Evolutionary conservation across 2,113 vertebrate species (phyloP).

Genomic region (Symphodus melops): DNA sequence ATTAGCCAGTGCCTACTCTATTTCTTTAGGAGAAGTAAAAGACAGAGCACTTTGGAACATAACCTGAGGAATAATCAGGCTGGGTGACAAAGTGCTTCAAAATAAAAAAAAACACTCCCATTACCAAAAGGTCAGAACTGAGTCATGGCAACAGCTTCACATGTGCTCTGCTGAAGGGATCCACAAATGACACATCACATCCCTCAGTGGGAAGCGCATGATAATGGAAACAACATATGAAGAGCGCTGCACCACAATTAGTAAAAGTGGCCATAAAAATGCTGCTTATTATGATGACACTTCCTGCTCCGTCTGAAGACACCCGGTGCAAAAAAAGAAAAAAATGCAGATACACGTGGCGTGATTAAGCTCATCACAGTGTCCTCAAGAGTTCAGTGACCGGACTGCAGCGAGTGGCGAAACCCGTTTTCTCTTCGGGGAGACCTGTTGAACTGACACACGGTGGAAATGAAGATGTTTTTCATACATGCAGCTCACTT

Average conservation of each 20-base stretch:
- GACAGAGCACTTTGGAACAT: conserved; percentile 2
- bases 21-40: conserved; percentile 12
- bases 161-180: conserved; percentile 1
- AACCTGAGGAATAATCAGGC: conserved; percentile 16
- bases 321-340: too few species aligned
- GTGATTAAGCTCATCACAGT: too few species aligned
- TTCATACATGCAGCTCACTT: too few species aligned
- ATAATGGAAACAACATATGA: conserved; percentile 3
- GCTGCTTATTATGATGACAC: neutral
- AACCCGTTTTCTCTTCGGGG: too few species aligned
- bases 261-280: neutral
- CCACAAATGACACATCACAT: neutral
- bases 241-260: neutral
- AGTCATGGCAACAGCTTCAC: neutral
- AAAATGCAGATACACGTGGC: too few species aligned
- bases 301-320: too few species aligned
- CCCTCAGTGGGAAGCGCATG: neutral
- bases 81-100: conserved; percentile 21
- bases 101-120: conserved; percentile 4
- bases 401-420: too few species aligned
- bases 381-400: too few species aligned
- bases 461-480: too few species aligned
- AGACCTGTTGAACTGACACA: too few species aligned
- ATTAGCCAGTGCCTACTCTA: conserved; percentile 27
- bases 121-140: conserved; percentile 3